These are phyloP conservation scores for Anadara kagoshimensis DNA, from an alignment of 1,140 invertebrate genomes.

Conservation along the genomic window DNA sequence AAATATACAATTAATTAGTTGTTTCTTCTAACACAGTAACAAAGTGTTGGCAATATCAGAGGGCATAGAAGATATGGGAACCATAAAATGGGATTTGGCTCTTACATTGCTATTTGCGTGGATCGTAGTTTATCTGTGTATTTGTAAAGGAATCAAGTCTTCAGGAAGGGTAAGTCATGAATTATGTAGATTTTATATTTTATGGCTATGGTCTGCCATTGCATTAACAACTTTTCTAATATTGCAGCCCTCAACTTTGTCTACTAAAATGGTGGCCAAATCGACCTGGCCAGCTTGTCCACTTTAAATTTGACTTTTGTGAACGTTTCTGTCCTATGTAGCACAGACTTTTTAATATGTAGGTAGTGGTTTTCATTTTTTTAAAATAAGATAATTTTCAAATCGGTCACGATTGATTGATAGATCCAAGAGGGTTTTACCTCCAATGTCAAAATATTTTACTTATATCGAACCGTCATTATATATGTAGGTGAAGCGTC, in stretches of 20 bases:
- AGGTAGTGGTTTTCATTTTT: neutral
- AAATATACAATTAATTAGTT: too few relatives aligned
- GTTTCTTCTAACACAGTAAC: conserved; percentile 52
- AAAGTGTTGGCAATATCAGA: conserved; percentile 85
- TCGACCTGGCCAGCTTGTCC: too few relatives aligned
- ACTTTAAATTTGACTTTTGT: too few relatives aligned
- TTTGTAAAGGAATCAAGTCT: conserved; percentile 98
- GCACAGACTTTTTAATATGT: neutral
- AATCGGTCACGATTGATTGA: too few relatives aligned
- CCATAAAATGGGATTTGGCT: conserved; percentile 95
- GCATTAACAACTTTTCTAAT: neutral
- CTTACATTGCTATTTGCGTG: conserved; percentile 92
- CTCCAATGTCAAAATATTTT: too few relatives aligned
- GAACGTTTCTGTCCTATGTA: neutral
- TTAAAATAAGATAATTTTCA: too few relatives aligned
- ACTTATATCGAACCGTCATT: too few relatives aligned
- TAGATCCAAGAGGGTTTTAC: too few relatives aligned
- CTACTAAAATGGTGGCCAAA: too few relatives aligned
- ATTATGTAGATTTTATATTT: neutral
- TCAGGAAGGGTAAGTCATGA: conserved; percentile 85
- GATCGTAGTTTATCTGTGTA: conserved; percentile 96
- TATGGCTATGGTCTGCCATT: neutral
- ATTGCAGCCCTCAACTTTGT: too few relatives aligned
- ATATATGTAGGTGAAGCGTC: too few relatives aligned
- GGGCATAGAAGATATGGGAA: conserved; percentile 89